phyloP scores from a whole-genome alignment of 2,113 vertebrate genomes.

The Tor tambroides region DNA sequence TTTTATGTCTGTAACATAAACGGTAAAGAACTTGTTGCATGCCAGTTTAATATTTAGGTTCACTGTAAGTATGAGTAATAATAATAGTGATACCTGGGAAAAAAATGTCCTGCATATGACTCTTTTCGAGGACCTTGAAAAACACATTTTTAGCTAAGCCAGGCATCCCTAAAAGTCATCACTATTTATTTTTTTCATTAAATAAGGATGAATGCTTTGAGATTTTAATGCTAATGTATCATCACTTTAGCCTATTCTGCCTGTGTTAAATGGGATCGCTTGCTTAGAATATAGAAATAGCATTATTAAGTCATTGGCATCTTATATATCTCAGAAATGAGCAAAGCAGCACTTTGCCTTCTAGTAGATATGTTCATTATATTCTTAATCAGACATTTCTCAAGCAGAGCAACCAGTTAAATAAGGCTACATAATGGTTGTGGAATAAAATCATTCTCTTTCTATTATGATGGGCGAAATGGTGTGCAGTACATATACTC shows the following conservation, averaged over 20 bases:
- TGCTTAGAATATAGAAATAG: background rate
- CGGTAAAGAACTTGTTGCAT: too few relatives aligned
- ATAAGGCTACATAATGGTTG: background rate
- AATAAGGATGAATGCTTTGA: background rate
- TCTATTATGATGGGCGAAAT: background rate
- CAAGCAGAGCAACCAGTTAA: background rate
- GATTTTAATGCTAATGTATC: background rate
- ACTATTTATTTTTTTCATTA: conserved; percentile 2
- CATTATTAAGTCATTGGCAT: background rate
- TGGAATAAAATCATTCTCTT: background rate
- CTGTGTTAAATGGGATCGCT: background rate
- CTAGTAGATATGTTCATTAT: background rate
- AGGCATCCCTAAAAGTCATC: background rate
- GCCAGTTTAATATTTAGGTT: too few relatives aligned
- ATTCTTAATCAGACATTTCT: background rate
- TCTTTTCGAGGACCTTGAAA: background rate
- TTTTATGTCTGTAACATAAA: too few relatives aligned
- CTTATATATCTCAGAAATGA: background rate
- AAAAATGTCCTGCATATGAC: background rate
- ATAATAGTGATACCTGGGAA: too few relatives aligned
- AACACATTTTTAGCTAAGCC: background rate
- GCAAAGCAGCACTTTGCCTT: background rate
- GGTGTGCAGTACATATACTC: conserved; percentile 7
- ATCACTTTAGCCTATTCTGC: background rate
- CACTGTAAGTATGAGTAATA: too few relatives aligned